Evolutionary conservation across 2,888 invertebrate species (phyloP).

Genomic region (Hedychridium roseum): DNA sequence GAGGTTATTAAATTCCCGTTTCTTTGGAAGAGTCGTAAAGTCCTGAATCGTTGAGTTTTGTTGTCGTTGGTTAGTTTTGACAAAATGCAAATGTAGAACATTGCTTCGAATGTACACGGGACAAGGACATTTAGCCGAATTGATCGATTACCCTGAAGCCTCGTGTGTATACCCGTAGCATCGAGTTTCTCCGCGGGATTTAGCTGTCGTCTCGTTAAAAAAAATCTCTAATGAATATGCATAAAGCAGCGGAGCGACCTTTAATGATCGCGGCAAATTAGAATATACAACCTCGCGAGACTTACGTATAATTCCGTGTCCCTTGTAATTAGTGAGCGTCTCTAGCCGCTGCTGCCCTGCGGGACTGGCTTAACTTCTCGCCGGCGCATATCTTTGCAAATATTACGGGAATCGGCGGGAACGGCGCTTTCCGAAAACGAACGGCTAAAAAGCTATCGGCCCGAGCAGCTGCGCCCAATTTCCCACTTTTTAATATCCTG

Average conservation of each 20-base stretch:
- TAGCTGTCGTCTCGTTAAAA: conserved; percentile 30
- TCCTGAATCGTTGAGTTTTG: too few relatives aligned
- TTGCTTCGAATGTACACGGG: too few relatives aligned
- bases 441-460: too few relatives aligned
- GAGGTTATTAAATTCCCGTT: too few relatives aligned
- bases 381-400: conserved; percentile 38
- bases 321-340: conserved; percentile 36
- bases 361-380: conserved; percentile 29
- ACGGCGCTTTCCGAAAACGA: conserved; percentile 22
- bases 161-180: conserved; percentile 1
- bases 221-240: conserved; percentile 45
- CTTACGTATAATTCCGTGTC: conserved; percentile 42
- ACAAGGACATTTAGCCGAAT: too few relatives aligned
- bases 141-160: too few relatives aligned
- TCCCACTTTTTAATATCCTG: too few relatives aligned
- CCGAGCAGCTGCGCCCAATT: too few relatives aligned
- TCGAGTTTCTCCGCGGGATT: conserved; percentile 24
- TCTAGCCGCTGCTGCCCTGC: conserved; percentile 15
- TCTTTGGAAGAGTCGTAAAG: too few relatives aligned
- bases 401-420: conserved; percentile 28
- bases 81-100: too few relatives aligned
- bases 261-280: conserved; percentile 48
- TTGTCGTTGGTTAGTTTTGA: too few relatives aligned
- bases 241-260: conserved; percentile 31
- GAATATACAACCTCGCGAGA: conserved; percentile 41